These are phyloP conservation scores for Myrmophylax atrothorax DNA, from an alignment of 2,113 vertebrate genomes.

Conservation along the genomic window DNA sequence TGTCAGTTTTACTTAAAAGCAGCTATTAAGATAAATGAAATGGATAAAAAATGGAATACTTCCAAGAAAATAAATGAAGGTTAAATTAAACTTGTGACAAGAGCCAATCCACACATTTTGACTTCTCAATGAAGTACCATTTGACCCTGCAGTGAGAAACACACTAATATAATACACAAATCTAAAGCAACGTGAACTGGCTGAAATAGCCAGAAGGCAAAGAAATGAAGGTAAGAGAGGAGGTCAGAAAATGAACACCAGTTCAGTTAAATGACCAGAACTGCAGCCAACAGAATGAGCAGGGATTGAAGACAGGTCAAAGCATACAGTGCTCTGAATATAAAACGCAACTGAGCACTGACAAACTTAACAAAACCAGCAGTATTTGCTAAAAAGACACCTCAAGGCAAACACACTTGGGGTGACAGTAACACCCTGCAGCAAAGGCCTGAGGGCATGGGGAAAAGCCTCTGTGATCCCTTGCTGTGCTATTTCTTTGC, in stretches of 20 bases:
- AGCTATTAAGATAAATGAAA: conserved; percentile 6
- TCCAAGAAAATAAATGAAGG: neutral
- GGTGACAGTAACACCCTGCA: neutral
- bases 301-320: neutral
- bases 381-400: neutral
- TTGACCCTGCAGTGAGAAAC: neutral
- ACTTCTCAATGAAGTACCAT: neutral
- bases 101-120: neutral
- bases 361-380: neutral
- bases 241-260: accelerated
- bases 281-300: neutral
- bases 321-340: neutral
- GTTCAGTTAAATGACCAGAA: neutral
- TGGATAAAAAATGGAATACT: neutral
- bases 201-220: neutral
- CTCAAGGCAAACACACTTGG: neutral
- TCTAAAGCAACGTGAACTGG: neutral
- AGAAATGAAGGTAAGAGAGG: neutral
- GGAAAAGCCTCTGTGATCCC: neutral
- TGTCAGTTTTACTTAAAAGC: conserved; percentile 27
- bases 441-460: neutral
- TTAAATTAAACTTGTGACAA: conserved; percentile 1
- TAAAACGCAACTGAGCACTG: neutral
- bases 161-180: neutral
- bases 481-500: neutral